phyloP scores from a whole-genome alignment of 2,113 vertebrate species.

The Trochalopteron elliotii region DNA sequence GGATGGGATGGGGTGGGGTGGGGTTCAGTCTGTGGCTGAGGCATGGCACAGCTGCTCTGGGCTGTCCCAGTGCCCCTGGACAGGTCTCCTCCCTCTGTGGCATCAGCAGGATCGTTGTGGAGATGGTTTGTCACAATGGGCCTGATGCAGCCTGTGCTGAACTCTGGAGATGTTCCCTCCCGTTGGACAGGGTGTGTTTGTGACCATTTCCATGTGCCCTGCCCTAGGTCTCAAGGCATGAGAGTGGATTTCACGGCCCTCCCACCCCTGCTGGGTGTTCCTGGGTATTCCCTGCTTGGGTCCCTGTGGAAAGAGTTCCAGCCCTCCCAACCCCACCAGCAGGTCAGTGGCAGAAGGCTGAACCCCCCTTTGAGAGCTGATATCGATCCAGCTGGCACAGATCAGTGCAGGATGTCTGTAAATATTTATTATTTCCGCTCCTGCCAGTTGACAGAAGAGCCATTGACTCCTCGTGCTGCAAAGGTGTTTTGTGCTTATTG shows the following conservation, averaged over 20 bases:
- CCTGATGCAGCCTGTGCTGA: not conserved
- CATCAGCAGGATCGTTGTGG: not conserved
- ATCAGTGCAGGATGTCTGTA: not conserved
- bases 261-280: not conserved
- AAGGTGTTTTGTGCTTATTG: not conserved
- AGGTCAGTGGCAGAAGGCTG: not conserved
- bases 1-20: not conserved
- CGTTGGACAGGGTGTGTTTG: not conserved
- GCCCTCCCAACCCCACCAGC: not conserved
- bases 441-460: not conserved
- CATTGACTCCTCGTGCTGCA: not conserved
- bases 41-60: not conserved
- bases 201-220: not conserved
- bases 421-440: not conserved
- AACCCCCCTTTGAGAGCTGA: not conserved
- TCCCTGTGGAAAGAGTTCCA: not conserved
- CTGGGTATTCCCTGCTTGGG: not conserved
- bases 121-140: not conserved
- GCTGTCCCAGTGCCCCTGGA: not conserved
- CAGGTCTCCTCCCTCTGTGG: not conserved
- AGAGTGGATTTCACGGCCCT: not conserved
- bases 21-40: not conserved
- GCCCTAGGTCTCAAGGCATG: not conserved
- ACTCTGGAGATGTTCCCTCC: not conserved
- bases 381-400: not conserved